Evolutionary conservation across 2,888 invertebrate genomes (phyloP), one percentile per base, ranked within the genome.

Genomic region (Trissoscelio sp.): DNA sequence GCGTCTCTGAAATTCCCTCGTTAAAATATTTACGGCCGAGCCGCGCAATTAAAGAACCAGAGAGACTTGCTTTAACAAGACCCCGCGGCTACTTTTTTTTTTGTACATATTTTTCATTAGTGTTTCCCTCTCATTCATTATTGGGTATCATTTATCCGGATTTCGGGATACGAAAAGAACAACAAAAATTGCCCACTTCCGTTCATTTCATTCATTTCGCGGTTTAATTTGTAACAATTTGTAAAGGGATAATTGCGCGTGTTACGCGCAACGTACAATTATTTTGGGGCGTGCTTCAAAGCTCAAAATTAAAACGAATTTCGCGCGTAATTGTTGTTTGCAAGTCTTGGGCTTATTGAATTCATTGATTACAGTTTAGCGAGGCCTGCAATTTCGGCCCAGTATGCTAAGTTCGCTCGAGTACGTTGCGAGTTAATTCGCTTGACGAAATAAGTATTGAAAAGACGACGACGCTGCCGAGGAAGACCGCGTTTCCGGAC

Each of bases 401-500:
- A 44, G 66, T 51, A 55, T 44, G 66, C 28, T n/a, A n/a, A 39
- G 24, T 31, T 20, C 24, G 24, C n/a, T 24, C 57, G 39, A 39
- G 67, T 57, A 64, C 78, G 64, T 64, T 70, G 55, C 57, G 44
- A 70, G 57, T 57, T 46, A 78, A 78, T 64, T 70, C 51, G 72
- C 67, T 53, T 42, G 69, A 64, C 67, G 58, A 75, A 67, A 60
- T 51, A 37, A 67, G 70, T 18, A 67, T 67, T 60, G 66, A 69
- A 80, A 74, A 60, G 60, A 64, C 42, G 62, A 46, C 60, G 39
- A n/a, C 16, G 37, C n/a, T 44, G 55, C 42, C 9, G 46, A 77
- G 77, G 64, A 57, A 75, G 72, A 34, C 73, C 67, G 79, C 83
- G 85, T 85, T 88, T 89, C 89, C 88, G 88, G 88, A 85, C 89